These are phyloP conservation scores for Globia sparganii DNA, from an alignment of 2,888 invertebrate genomes.

Conservation along the genomic window DNA sequence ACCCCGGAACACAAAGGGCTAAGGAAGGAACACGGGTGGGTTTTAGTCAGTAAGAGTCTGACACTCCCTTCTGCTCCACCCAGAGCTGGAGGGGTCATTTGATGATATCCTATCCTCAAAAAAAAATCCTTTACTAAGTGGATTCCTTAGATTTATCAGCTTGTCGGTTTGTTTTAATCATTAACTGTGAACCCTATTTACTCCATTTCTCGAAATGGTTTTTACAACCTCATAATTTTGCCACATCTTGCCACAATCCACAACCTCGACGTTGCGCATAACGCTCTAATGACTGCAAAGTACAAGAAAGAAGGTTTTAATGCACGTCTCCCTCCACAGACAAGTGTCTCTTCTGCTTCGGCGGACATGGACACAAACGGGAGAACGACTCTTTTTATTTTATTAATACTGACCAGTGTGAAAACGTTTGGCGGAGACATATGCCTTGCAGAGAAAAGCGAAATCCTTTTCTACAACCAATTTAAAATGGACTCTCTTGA, in stretches of 20 bases:
- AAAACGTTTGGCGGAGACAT: slow-evolving; percentile 31
- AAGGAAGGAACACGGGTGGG: too few relatives aligned
- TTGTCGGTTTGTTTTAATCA: not conserved
- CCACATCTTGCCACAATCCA: slow-evolving; percentile 30
- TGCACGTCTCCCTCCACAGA: slow-evolving; percentile 57
- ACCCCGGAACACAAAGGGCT: too few relatives aligned
- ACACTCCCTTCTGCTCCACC: too few relatives aligned
- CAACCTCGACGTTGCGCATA: slow-evolving; percentile 61
- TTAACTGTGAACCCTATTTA: not conserved
- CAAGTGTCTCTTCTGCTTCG: slow-evolving; percentile 61
- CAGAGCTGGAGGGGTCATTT: too few relatives aligned
- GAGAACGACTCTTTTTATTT: slow-evolving; percentile 39
- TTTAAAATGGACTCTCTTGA: slow-evolving; percentile 13
- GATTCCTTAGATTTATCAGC: not conserved
- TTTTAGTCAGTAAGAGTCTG: too few relatives aligned
- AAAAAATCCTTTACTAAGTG: not conserved
- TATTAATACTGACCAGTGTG: slow-evolving; percentile 49
- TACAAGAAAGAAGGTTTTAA: slow-evolving; percentile 70
- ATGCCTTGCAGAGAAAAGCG: slow-evolving; percentile 25
- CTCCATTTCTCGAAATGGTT: not conserved
- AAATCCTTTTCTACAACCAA: slow-evolving; percentile 26
- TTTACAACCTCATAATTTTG: not conserved
- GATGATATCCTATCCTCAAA: too few relatives aligned
- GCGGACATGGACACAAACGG: slow-evolving; percentile 39
- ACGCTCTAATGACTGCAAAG: slow-evolving; percentile 71